Evolutionary conservation across 35 echinoderm and acorn worm genomes (phyloP).

Genomic region (Strongylocentrotus purpuratus): DNA sequence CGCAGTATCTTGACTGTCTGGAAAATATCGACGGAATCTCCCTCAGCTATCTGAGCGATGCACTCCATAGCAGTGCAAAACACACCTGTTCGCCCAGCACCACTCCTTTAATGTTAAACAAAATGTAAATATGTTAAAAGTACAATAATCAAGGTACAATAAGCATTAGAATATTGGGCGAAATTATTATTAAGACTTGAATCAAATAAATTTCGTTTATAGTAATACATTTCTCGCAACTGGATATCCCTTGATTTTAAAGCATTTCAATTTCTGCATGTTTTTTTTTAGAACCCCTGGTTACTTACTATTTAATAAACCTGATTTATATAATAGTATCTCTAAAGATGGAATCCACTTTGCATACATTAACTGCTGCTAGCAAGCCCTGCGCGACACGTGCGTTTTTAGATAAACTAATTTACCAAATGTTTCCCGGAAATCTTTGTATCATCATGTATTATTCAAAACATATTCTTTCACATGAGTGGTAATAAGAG

Average conservation of each 20-base stretch:
- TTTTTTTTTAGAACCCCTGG: neutral
- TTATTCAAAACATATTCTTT: no score
- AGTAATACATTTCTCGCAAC: neutral
- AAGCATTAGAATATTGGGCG: no score
- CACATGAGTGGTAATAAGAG: no score
- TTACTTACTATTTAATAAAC: neutral
- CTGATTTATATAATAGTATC: no score
- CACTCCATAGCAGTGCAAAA: constrained; percentile 28
- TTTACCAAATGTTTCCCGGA: no score
- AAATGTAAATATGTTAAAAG: neutral
- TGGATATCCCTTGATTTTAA: neutral
- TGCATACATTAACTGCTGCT: no score
- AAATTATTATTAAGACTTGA: no score
- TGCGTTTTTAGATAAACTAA: no score
- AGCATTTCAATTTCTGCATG: neutral
- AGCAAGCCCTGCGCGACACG: no score
- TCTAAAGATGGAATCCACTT: no score
- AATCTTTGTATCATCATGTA: no score
- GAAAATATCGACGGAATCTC: constrained; percentile 7
- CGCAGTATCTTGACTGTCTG: constrained; percentile 38
- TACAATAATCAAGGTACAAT: neutral
- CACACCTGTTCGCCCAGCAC: constrained; percentile 26
- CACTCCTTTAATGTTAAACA: neutral
- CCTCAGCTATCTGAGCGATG: neutral
- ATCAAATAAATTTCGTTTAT: no score